Percentiles rank a stretch among this genome's conserved stretches.
phyloP scores from a whole-genome alignment of 2,797 vertebrate genomes.

The Phalloptychus januarius region DNA sequence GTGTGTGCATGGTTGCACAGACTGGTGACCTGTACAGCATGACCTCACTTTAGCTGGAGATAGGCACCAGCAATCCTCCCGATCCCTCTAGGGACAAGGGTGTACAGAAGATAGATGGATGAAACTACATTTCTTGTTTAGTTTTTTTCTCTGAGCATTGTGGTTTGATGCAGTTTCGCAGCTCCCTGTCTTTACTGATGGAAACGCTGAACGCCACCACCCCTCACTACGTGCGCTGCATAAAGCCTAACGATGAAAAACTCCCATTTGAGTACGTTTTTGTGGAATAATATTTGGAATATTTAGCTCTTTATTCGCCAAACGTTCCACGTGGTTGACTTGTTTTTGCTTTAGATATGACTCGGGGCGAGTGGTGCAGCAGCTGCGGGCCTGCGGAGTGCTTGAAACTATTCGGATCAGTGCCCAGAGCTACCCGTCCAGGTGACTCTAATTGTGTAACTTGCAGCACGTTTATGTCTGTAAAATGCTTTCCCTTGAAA shows the following conservation, averaged over 20 bases:
- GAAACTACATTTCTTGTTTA: too few relatives aligned
- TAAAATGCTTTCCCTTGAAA: not conserved
- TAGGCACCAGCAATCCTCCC: too few relatives aligned
- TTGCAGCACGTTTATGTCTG: not conserved
- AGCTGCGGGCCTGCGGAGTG: conserved; percentile 95
- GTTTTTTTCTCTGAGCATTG: not conserved
- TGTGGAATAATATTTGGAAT: not conserved
- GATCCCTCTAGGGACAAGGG: too few relatives aligned
- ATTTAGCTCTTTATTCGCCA: not conserved
- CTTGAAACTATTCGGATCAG: conserved; percentile 96
- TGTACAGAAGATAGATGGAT: too few relatives aligned
- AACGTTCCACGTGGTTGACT: too few relatives aligned
- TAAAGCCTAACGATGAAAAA: conserved; percentile 97
- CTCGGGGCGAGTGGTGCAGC: conserved; percentile 92
- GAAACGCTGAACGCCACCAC: conserved; percentile 94
- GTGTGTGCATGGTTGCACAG: too few relatives aligned
- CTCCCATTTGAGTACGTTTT: conserved; percentile 92
- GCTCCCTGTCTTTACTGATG: conserved; percentile 93
- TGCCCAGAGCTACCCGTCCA: conserved; percentile 97
- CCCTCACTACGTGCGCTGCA: conserved; percentile 96
- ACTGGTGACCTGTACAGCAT: too few relatives aligned
- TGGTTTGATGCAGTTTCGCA: conserved; percentile 86
- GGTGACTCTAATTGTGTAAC: conserved; percentile 63
- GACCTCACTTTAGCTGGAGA: too few relatives aligned
- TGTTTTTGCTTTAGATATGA: conserved; percentile 84